Evolutionary conservation across 2,113 vertebrate genomes (phyloP).

Genomic region (Cebidichthys violaceus): DNA sequence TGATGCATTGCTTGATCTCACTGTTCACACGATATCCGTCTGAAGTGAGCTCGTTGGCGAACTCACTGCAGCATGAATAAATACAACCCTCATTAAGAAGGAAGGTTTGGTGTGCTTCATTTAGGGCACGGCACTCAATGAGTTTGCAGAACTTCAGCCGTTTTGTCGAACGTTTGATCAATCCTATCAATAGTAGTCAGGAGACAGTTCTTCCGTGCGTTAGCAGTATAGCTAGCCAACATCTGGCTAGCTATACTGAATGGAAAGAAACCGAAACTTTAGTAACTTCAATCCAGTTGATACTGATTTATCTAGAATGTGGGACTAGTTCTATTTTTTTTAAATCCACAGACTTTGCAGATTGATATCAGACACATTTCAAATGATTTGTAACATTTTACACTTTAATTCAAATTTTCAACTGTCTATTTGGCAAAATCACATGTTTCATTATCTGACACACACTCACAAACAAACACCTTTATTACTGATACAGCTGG

Average conservation of each 20-base stretch:
- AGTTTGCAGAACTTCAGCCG: neutral
- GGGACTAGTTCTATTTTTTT: neutral
- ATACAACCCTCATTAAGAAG: neutral
- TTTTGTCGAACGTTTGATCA: neutral
- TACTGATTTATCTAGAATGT: neutral
- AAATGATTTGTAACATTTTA: neutral
- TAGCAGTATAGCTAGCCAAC: neutral
- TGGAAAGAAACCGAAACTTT: neutral
- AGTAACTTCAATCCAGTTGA: neutral
- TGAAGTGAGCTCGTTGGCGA: neutral
- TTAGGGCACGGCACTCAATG: neutral
- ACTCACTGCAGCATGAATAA: neutral
- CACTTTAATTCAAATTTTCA: neutral
- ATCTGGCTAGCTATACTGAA: neutral
- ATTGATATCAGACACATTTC: neutral
- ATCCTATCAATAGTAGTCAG: neutral
- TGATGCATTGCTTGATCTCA: conserved; percentile 27
- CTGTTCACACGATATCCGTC: neutral
- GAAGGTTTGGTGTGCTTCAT: neutral
- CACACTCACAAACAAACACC: neutral
- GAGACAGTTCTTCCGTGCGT: neutral
- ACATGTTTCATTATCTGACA: neutral
- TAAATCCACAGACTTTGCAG: neutral
- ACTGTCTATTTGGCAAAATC: neutral
- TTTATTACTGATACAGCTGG: conserved; percentile 15